Base-by-base conservation (phyloP, 1,140 invertebrate species). In the Bombus consobrinus region DNA sequence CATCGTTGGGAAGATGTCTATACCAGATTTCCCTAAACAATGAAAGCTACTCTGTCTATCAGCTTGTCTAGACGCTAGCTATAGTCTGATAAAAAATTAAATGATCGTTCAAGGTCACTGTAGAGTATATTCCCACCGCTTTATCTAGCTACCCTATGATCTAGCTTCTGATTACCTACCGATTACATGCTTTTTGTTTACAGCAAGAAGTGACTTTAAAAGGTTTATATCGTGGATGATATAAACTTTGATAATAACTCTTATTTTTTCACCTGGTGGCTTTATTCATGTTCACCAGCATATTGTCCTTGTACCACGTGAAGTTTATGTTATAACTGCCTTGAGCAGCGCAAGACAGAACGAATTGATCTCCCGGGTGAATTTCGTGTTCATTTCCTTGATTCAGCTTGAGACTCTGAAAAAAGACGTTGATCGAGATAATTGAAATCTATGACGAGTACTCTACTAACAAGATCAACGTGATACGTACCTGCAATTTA, bases 251-350 rank as follows among this genome's bases (percentile, higher is more conserved):
- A 25, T 25, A 28, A 39, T 69, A 13, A n/a, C 15, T 32, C 9
- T 2, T 76, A 59, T 53, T 79, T 5, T 9, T 85, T 96, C 95
- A 97, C 97, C 97, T 97, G 64, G 95, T 96, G 39, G 97, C 96
- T 90, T 96, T 96, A 81, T 96, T 96, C 87, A 96, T 96, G 93
- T 98, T 98, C 81, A 98, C 96, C 84, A 96, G 96, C 76, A 97
- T 96, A 5, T 97, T 96, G 92, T 98, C 97, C 93, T 98, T 98
- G 95, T 97, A 98, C 97, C 97, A 98, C 57, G 96, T 96, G 92
- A 98, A 98, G 57, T 96, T 96, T 91, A 97, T 97, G 62, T 96
- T 95, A 5, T 97, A 96, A 80, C 97, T 97, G 85, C 97, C 97
- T 90, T 97, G 96, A 59, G 97, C 97, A 72, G 96, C 95, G 91